Evolutionary conservation across 1,140 invertebrate species (phyloP), one percentile per base, ranked within the genome.

Genomic region (Mylabris phalerata): DNA sequence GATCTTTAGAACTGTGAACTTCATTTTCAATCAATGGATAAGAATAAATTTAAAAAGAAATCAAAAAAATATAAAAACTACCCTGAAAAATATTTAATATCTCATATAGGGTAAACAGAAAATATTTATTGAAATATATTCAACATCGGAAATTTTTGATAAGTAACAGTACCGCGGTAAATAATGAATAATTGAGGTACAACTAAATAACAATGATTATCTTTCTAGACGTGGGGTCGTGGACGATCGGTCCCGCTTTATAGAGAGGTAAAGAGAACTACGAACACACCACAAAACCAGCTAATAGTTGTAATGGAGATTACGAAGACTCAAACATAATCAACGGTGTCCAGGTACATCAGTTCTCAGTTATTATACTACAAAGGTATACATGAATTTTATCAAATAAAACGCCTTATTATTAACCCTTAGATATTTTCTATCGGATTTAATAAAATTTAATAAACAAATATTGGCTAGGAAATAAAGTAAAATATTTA

Each of bases 141-240:
- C 54, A 48, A 39, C 54, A 48, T 48, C 24, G 42, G 39, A 32
- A 38, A 32, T 39, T 26, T 58, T 50, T 11, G 48, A 60, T 50
- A 54, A 50, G 61, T 62, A 63, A 57, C 62, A 65, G 64, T 63
- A 65, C 63, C 65, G 61, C 60, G 61, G 66, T 65, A 67, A 67
- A 67, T 65, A 67, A 65, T 67, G 63, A 67, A 67, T 67, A 67
- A 67, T 67, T 67, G 66, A 61, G 58, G 59, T 55, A 57, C 57
- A 47, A 58, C 63, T 60, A 67, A 67, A 67, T 67, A 65, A 67
- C 64, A 67, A 67, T 67, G 61, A 67, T 67, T 65, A 67, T 61
- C 61, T 63, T 57, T 59, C 60, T 61, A 61, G 63, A 65, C 66
- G 66, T 63, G 60, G 65, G 59, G 60, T 62, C 65, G 54, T 44